Evolutionary conservation across 2,888 invertebrate species (phyloP).

Genomic region (Andrena bucephala): DNA sequence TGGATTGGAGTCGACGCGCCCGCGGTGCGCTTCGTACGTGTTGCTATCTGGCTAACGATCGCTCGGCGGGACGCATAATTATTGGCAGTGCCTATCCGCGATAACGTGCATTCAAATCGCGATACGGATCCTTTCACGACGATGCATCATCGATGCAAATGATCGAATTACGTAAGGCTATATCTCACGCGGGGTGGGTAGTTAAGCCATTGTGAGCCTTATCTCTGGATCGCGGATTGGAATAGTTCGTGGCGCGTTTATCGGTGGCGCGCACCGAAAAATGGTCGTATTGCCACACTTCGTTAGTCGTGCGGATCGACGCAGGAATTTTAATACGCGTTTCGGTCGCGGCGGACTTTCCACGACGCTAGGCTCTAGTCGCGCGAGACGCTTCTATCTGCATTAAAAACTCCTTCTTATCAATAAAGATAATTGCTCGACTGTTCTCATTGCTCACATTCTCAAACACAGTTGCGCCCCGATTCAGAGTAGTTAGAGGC

Average conservation of each 20-base stretch:
- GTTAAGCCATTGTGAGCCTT: slow-evolving; percentile 51
- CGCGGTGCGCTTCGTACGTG: slow-evolving; percentile 13
- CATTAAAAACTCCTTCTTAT: slow-evolving; percentile 3
- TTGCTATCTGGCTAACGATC: slow-evolving; percentile 36
- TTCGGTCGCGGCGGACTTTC: slow-evolving; percentile 36
- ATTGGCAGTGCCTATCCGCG: slow-evolving; percentile 26
- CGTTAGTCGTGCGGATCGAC: slow-evolving; percentile 47
- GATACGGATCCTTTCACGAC: slow-evolving; percentile 48
- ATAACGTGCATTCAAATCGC: slow-evolving; percentile 35
- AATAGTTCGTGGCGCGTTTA: slow-evolving; percentile 27
- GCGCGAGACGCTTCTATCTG: slow-evolving; percentile 1
- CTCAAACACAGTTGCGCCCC: neutral
- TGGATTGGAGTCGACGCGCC: slow-evolving; percentile 14
- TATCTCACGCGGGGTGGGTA: slow-evolving; percentile 22
- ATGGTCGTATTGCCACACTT: slow-evolving; percentile 49
- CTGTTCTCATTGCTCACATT: neutral
- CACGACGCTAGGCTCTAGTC: neutral
- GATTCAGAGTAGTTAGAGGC: slow-evolving; percentile 1
- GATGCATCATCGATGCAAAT: slow-evolving; percentile 67
- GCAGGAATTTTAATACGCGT: slow-evolving; percentile 52
- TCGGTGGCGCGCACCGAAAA: slow-evolving; percentile 45
- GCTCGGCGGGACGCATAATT: slow-evolving; percentile 42
- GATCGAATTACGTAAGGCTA: slow-evolving; percentile 59
- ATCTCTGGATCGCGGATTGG: slow-evolving; percentile 44
- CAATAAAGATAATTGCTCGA: neutral